These are phyloP conservation scores for Marcusenius ussheri DNA, from an alignment of 2,113 vertebrate genomes.

Conservation along the genomic window DNA sequence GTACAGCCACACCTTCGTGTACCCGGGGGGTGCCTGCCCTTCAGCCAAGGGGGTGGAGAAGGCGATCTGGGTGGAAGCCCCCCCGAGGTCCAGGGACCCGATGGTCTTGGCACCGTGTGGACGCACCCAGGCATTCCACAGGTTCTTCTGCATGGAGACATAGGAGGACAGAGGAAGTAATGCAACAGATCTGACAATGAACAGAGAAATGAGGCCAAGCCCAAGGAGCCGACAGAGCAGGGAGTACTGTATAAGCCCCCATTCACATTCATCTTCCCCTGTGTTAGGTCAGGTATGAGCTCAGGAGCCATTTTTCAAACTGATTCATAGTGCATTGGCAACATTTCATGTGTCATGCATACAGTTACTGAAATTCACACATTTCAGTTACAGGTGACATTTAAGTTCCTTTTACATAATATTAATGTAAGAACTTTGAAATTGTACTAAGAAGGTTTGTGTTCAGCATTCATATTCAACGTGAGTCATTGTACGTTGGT, in stretches of 20 bases:
- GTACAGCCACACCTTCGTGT: constrained; percentile 70
- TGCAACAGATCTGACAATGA: not conserved
- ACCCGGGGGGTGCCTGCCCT: constrained; percentile 30
- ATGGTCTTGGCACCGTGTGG: constrained; percentile 66
- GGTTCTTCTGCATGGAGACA: constrained; percentile 61
- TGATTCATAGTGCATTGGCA: not conserved
- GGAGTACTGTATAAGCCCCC: not conserved
- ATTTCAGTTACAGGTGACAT: not conserved
- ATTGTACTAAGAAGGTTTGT: not conserved
- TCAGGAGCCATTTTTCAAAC: not conserved
- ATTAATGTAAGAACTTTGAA: not conserved
- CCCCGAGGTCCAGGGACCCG: constrained; percentile 88
- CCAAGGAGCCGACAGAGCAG: not conserved
- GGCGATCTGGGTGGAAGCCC: constrained; percentile 90
- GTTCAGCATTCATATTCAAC: not conserved
- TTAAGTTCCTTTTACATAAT: not conserved
- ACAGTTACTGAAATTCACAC: not conserved
- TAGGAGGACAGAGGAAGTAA: not conserved
- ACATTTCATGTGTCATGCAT: not conserved
- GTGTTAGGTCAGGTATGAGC: not conserved
- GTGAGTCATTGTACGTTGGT: not conserved
- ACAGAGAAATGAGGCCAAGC: not conserved
- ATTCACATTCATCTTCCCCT: not conserved
- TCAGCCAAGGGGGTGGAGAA: constrained; percentile 55
- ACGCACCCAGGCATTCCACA: constrained; percentile 72